Conservation (phyloP, 37 sponge, comb jelly and placozoan genomes). For the Aphrocallistes beatrix region DNA sequence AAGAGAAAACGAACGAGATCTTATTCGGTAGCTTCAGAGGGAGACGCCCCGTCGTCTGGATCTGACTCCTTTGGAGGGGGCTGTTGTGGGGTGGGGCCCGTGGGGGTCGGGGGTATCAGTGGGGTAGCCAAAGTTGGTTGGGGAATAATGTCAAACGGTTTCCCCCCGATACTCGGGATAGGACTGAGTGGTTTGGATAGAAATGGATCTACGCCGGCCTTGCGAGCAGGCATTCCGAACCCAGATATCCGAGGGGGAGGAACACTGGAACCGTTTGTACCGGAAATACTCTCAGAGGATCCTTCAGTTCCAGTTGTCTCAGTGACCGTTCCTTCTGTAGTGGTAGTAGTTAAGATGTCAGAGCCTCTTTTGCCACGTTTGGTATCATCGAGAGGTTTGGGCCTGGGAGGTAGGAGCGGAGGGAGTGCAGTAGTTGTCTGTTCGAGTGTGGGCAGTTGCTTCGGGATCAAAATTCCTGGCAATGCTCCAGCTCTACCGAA, state of each 20-base stretch:
- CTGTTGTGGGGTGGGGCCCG: not conserved
- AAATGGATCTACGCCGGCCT: not conserved
- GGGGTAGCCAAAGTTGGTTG: not conserved
- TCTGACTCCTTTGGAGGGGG: not conserved
- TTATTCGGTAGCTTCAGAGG: not conserved
- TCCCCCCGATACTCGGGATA: not conserved
- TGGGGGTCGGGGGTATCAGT: not conserved
- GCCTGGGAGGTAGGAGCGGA: not conserved
- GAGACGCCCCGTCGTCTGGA: not conserved
- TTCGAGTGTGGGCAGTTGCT: not conserved
- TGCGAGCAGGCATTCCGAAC: not conserved
- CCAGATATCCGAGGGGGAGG: not conserved
- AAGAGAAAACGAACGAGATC: not conserved
- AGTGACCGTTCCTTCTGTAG: not conserved
- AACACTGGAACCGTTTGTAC: not conserved
- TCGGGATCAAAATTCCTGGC: not conserved
- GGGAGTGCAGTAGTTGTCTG: not conserved
- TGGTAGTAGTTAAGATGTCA: not conserved
- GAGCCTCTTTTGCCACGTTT: not conserved
- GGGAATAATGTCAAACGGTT: not conserved
- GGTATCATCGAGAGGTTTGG: not conserved
- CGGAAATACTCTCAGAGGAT: not conserved
- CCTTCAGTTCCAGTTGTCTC: constrained; percentile 15
- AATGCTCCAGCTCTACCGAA: not conserved
- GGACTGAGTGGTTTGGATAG: not conserved